These are phyloP conservation scores for Gasterosteus aculeatus DNA, from an alignment of 2,113 vertebrate species.

Conservation along the genomic window DNA sequence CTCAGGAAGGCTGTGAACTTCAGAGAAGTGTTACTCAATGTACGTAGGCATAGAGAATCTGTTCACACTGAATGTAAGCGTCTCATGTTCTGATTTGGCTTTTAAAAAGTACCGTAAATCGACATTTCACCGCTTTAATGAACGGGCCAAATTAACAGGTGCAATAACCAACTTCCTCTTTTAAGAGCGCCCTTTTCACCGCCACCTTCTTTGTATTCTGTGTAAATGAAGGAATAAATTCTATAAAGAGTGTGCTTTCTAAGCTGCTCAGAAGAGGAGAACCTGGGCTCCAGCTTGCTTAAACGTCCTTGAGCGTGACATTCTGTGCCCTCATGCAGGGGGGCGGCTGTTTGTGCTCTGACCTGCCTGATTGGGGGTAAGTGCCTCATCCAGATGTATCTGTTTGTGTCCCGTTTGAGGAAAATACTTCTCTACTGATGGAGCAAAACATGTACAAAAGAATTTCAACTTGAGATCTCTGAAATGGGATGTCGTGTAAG, in stretches of 20 bases:
- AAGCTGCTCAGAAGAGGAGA: background rate
- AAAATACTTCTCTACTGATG: background rate
- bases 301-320: slow-evolving; percentile 31
- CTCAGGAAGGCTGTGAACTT: background rate
- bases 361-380: background rate
- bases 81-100: background rate
- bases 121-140: background rate
- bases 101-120: background rate
- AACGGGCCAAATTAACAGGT: background rate
- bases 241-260: background rate
- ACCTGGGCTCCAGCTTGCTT: slow-evolving; percentile 1
- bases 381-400: background rate
- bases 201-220: background rate
- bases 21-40: background rate
- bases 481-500: slow-evolving; percentile 12
- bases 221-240: background rate
- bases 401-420: background rate
- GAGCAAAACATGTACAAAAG: background rate
- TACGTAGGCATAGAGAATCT: background rate
- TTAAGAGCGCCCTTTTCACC: background rate
- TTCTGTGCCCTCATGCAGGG: background rate
- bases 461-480: slow-evolving; percentile 1
- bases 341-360: slow-evolving; percentile 5
- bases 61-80: background rate
- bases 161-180: background rate